Base-by-base conservation (phyloP, 2,113 vertebrate species). In the Brachirus orientalis region DNA sequence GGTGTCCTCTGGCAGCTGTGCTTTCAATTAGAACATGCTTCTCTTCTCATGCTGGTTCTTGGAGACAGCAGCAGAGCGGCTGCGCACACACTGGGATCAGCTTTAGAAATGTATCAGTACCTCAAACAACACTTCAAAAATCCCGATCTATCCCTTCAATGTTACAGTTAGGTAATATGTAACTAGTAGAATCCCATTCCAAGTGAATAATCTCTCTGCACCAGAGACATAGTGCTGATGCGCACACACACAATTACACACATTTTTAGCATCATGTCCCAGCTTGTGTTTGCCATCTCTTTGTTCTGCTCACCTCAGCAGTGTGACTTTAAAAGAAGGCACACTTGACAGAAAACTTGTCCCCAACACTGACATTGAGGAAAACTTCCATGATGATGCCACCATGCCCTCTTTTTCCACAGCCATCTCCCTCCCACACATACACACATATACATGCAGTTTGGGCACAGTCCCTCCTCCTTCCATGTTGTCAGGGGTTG, bases 261-360 rank as follows among this genome's bases (percentile, higher is more conserved):
- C 14, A 44, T 6, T 6, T 50, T 41, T 17, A 2, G 46, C 43
- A 52, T 56, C 70, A 64, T 64, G 45, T 66, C 63, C 64, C 50
- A 65, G 66, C 62, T 38, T 55, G 47, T 41, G 63, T 67, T 54
- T 51, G 43, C 77, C 52, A 43, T 70, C 54, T 75, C 52, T 79
- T 66, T 65, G 51, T 86, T 77, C 58, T 79, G 72, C 82, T 80
- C 71, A 62, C 75, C 52, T 83, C 75, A 83, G 80, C 75, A 76
- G 0, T 2, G 10, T 19, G 56, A 44, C 38, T 77, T 82, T 78
- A 82, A 67, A 83, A 86, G 78, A 70, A 80, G 75, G 80, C 56
- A 53, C 69, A 50, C 18, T 62, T 33, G 64, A 57, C 52, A 14
- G 67, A 56, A 38, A 74, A 67, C 59, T 16, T 69, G 40, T 22